Evolutionary conservation across 2,888 invertebrate genomes (phyloP).

Genomic region (Eilema caniola): DNA sequence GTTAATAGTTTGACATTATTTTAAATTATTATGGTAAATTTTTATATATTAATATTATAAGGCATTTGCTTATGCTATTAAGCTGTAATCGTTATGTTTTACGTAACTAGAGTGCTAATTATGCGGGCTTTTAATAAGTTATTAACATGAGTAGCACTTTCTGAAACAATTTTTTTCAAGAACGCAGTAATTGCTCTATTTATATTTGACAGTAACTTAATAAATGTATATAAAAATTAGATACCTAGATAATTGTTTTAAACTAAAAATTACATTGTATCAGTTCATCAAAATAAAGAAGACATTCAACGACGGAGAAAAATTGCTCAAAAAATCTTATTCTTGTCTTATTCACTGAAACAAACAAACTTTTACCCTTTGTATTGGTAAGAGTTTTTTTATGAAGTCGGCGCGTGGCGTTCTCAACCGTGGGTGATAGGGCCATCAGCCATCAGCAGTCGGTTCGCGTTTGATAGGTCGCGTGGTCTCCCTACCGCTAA

Average conservation of each 20-base stretch:
- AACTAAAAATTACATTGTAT: too few species aligned
- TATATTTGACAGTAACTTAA: too few species aligned
- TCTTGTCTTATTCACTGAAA: slow-evolving; percentile 12
- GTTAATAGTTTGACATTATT: slow-evolving; percentile 39
- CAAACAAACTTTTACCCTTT: slow-evolving; percentile 25
- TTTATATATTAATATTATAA: slow-evolving; percentile 23
- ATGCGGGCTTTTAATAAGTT: slow-evolving; percentile 10
- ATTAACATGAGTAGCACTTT: not conserved
- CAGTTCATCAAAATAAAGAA: not conserved
- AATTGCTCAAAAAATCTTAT: slow-evolving; percentile 9
- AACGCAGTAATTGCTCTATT: not conserved
- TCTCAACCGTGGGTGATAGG: slow-evolving; percentile 21
- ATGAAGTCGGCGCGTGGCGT: slow-evolving; percentile 18
- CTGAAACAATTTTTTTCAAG: not conserved
- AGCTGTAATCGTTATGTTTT: slow-evolving; percentile 27
- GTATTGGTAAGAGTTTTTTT: slow-evolving; percentile 24
- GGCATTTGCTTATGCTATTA: slow-evolving; percentile 29
- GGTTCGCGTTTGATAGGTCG: slow-evolving; percentile 20
- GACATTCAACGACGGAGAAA: slow-evolving; percentile 6
- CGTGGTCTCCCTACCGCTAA: slow-evolving; percentile 62
- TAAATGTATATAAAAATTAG: too few species aligned
- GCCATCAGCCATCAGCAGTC: slow-evolving; percentile 18
- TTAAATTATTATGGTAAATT: slow-evolving; percentile 29
- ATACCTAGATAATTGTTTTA: too few species aligned
- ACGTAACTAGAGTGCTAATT: slow-evolving; percentile 26